Evolutionary conservation across 2,888 invertebrate genomes (phyloP), one percentile per base, ranked within the genome.

Genomic region (Silvanus unidentatus): DNA sequence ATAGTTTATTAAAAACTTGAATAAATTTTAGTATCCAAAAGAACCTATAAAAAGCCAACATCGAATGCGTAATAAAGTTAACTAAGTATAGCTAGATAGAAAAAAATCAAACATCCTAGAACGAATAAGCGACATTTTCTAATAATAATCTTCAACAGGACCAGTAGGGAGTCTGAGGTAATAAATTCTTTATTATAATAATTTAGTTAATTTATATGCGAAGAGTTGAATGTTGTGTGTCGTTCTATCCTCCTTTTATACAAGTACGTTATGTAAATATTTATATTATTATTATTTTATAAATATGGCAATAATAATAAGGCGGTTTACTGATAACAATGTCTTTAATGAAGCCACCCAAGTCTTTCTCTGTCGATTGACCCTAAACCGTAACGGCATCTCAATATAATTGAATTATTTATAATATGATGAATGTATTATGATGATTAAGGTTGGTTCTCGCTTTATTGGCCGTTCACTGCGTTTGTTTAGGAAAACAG

Each of bases 371-470:
- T 27, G 16, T 27, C 27, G 42, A 29, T 52, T 58, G 53, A 53
- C 48, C n/a, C 44, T 44, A n/a, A 16, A 61, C 61, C 62, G 63
- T 64, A 64, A 60, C 61, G 60, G 60, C 59, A 66, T 66, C 66
- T 66, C 64, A 66, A 68, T 68, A n/a, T n/a, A 68, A 69, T 65
- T 68, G 68, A 69, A 69, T 69, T 69, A 68, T 69, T 68, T 69
- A 69, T 68, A 22, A 22, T 22, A 22, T 22, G n/a, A n/a, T n/a
- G 22, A 22, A 22, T 22, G 22, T 22, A 22, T 22, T 22, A 22
- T 22, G 22, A 22, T 22, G 22, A 22, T 22, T 3, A 22, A 22
- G 22, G 22, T 22, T 5, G 3, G 22, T 3, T 3, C 22, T 22
- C 22, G 4, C 22, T 22, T 22, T 22, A 8, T 5, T 22, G 22